Conservation (phyloP, 2,113 vertebrate genomes). For the Cynocephalus volans region DNA sequence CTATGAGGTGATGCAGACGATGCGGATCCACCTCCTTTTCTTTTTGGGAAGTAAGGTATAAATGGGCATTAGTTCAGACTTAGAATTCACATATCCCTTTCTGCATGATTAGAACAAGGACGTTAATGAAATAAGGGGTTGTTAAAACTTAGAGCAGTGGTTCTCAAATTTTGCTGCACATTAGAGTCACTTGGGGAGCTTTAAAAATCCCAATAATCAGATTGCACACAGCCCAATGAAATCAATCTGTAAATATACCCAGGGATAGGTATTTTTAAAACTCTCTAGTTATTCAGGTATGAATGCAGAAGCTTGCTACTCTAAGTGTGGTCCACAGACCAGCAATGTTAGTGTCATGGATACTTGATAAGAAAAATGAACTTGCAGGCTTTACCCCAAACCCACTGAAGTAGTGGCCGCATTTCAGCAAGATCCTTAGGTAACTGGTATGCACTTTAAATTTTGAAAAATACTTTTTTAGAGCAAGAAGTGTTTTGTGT, state of each 20-base stretch:
- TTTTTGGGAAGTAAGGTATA: not conserved
- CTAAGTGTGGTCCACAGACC: not conserved
- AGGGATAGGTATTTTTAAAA: not conserved
- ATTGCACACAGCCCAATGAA: not conserved
- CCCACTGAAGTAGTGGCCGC: not conserved
- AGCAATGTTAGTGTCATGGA: not conserved
- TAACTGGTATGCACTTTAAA: not conserved
- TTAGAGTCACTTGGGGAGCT: not conserved
- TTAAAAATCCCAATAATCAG: not conserved
- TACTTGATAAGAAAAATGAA: not conserved
- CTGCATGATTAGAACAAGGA: not conserved
- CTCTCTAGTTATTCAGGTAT: not conserved
- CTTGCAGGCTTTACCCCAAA: not conserved
- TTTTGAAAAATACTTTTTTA: not conserved
- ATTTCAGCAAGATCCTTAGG: not conserved
- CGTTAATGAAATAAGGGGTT: not conserved
- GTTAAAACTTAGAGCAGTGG: not conserved
- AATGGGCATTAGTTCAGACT: not conserved
- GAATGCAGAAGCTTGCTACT: not conserved
- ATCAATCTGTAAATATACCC: not conserved
- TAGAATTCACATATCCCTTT: not conserved
- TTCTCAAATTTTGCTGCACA: not conserved
- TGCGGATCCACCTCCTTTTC: not conserved
- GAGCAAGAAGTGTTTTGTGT: not conserved
- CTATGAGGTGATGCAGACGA: not conserved